These are phyloP conservation scores for Ylistrum balloti DNA, from an alignment of 1,140 invertebrate species.

Conservation along the genomic window DNA sequence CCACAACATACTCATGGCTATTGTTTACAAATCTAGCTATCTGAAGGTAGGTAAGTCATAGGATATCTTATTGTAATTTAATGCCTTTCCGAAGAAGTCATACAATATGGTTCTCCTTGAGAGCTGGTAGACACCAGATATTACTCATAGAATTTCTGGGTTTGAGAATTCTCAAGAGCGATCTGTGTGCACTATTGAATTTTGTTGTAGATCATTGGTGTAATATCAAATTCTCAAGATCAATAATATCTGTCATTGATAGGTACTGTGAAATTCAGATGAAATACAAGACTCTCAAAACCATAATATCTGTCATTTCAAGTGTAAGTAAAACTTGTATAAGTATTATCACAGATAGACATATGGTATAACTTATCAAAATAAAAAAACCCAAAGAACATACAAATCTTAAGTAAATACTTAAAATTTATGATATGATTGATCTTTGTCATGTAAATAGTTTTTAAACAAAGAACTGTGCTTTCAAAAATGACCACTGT, in stretches of 20 bases:
- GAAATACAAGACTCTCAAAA: neutral
- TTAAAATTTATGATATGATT: too few species aligned
- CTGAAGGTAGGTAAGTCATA: neutral
- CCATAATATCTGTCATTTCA: neutral
- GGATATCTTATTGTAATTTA: neutral
- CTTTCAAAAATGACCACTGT: too few species aligned
- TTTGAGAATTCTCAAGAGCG: neutral
- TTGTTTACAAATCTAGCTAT: too few species aligned
- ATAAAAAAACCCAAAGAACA: too few species aligned
- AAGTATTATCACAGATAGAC: too few species aligned
- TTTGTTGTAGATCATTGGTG: neutral
- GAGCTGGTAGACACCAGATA: neutral
- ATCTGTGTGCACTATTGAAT: neutral
- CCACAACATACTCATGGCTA: too few species aligned
- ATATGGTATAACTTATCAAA: too few species aligned
- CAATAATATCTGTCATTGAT: neutral
- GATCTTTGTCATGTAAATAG: too few species aligned
- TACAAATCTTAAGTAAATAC: too few species aligned
- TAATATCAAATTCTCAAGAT: neutral
- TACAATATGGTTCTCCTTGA: too few species aligned
- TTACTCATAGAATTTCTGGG: neutral
- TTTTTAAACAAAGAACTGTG: too few species aligned
- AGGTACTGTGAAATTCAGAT: neutral
- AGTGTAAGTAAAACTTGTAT: too few species aligned
- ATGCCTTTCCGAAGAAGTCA: neutral